Base-by-base conservation (phyloP, 2,113 vertebrate genomes). In the Hippocampus guttulatus region DNA sequence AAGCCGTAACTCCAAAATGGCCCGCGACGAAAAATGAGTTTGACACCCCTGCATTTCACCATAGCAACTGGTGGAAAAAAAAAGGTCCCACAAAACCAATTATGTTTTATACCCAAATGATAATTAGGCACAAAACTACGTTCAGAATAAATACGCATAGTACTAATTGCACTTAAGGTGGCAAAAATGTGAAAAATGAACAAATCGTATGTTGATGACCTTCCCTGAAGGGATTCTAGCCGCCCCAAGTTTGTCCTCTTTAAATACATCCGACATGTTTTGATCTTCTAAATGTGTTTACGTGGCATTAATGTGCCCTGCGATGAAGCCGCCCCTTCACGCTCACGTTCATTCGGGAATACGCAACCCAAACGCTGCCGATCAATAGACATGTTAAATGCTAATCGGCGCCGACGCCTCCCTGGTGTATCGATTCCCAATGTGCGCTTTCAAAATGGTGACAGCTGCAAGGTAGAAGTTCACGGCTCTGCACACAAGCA, bases 371-470 rank as follows among this genome's bases (percentile, higher is more conserved):
- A 78, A 78, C 23, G 8, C 62, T 18, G 2, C 76, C 70, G 68
- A 90, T 90, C 88, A 83, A 91, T 91, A 68, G 62, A 75, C 84
- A 84, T 85, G 85, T 87, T 87, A 86, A 89, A 89, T 84, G 78
- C 89, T 87, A 85, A 88, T 85, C 75, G 73, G 75, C 69, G 43
- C 41, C 72, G 61, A 10, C 49, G 14, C 58, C 33, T 25, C 58
- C 67, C 38, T 40, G 0, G 8, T 23, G 14, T 80, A 90, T 89
- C 74, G 89, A 90, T 86, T 74, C 55, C 14, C 51, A 49, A 2
- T 55, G 8, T 1, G 54, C 45, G 40, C 38, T 43, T 43, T 73
- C 45, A 10, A 67, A 85, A 82, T 27, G 16, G 33, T 70, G 51
- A 55, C 73, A 75, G 72, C 54, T 76, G 63, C 12, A 55, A 69